A percentile compares a stretch with the other conserved stretches of the same genome.
These are phyloP conservation scores for Crossocerus cetratus DNA, from an alignment of 2,888 invertebrate species.

Conservation along the genomic window DNA sequence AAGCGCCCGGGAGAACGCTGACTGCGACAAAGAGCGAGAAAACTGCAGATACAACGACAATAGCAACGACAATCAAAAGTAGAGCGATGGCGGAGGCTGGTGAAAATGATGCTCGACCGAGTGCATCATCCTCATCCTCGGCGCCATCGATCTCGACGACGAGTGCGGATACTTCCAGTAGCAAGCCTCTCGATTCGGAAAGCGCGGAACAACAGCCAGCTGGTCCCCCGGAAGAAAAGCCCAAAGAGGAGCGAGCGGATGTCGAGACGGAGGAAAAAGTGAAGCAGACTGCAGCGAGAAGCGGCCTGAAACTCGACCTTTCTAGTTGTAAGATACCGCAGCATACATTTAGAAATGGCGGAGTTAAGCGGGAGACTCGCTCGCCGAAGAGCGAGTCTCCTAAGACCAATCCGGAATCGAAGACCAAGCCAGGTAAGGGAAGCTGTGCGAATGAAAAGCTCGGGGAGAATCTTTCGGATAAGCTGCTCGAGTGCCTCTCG, in stretches of 20 bases:
- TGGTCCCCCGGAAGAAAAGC: neutral
- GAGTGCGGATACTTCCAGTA: neutral
- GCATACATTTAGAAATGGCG: slow-evolving; percentile 65
- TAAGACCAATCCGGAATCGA: neutral
- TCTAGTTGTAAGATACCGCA: slow-evolving; percentile 69
- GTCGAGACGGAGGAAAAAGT: slow-evolving; percentile 1
- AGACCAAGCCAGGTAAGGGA: no score
- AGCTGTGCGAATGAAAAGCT: slow-evolving; percentile 18
- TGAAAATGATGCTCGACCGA: neutral
- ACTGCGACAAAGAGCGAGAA: slow-evolving; percentile 39
- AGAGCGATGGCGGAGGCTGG: neutral
- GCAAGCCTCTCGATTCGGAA: no score
- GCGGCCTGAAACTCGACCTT: slow-evolving; percentile 69
- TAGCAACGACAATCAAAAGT: neutral
- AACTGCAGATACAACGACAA: slow-evolving; percentile 24
- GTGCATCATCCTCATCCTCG: neutral
- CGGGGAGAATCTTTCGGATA: slow-evolving; percentile 9
- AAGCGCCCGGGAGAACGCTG: neutral
- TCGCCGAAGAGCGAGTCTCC: slow-evolving; percentile 47
- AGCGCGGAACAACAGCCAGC: no score
- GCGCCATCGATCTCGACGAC: neutral
- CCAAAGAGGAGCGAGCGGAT: neutral
- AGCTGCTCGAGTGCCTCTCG: slow-evolving; percentile 52
- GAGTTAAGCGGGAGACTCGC: slow-evolving; percentile 59
- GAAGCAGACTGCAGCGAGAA: slow-evolving; percentile 51